Percentiles rank a stretch among this genome's conserved stretches.
Evolutionary conservation across 2,888 invertebrate species (phyloP).

Genomic region (Formica aserva): DNA sequence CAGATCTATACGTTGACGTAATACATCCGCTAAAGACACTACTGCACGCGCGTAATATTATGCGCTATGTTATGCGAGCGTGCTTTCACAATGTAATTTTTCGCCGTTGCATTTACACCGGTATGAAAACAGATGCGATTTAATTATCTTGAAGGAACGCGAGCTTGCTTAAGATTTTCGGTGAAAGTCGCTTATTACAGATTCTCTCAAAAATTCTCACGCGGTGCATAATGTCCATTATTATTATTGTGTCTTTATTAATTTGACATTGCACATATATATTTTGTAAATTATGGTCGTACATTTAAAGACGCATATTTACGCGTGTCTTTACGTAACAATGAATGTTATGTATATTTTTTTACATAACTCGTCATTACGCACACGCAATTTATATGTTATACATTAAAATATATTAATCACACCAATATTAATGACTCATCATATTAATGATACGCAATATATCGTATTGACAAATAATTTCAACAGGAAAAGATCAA

Average conservation of each 20-base stretch:
- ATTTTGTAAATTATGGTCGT: not conserved
- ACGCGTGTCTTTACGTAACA: not conserved
- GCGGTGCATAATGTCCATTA: not conserved
- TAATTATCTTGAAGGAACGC: not conserved
- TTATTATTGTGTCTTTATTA: not conserved
- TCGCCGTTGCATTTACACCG: not conserved
- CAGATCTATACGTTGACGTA: constrained; percentile 67
- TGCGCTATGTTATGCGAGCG: constrained; percentile 62
- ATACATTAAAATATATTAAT: not conserved
- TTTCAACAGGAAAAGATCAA: not conserved
- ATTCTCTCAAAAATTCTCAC: not conserved
- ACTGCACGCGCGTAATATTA: constrained; percentile 54
- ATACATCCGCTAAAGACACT: not conserved
- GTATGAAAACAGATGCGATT: not conserved
- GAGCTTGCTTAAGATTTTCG: not conserved
- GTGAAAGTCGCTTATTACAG: not conserved
- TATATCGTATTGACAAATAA: not conserved
- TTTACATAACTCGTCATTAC: not conserved
- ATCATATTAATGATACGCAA: not conserved
- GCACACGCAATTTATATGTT: not conserved
- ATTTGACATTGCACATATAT: not conserved
- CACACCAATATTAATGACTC: not conserved
- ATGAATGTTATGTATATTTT: not conserved
- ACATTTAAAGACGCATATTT: not conserved
- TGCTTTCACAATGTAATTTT: constrained; percentile 73